phyloP scores from a whole-genome alignment of 1,140 invertebrate species.

The Reticulitermes speratus region DNA sequence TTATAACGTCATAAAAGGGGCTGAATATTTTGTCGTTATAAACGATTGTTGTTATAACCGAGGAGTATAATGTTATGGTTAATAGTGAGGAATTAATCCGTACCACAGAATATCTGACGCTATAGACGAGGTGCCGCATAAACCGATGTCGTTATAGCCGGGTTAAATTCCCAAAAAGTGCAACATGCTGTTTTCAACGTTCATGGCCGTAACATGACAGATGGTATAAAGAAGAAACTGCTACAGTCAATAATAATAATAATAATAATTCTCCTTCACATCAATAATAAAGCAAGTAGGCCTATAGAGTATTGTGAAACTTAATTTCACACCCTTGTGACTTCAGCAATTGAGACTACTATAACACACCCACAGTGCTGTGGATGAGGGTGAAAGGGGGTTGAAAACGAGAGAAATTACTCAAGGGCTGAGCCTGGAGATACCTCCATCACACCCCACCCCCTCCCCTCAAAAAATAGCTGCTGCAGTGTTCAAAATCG shows the following conservation, averaged over 20 bases:
- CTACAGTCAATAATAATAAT: not conserved
- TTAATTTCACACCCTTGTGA: conserved; percentile 18
- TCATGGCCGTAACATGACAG: not conserved
- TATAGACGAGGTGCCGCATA: no score
- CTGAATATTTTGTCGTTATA: no score
- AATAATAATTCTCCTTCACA: not conserved
- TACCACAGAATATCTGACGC: no score
- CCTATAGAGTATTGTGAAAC: not conserved
- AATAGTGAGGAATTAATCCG: no score
- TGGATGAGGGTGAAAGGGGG: not conserved
- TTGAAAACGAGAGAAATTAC: not conserved
- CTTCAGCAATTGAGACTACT: not conserved
- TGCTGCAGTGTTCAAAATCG: conserved; percentile 11
- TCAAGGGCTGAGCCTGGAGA: not conserved
- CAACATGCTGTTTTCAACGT: not conserved
- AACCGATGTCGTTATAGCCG: no score
- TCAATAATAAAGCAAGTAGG: not conserved
- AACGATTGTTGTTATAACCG: no score
- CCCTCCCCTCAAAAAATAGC: not conserved
- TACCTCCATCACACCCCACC: not conserved
- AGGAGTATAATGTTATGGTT: no score
- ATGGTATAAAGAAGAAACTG: not conserved
- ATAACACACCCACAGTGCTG: not conserved
- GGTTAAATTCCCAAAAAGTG: no score
- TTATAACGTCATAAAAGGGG: no score